Percentiles rank a stretch among this genome's conserved stretches.
Conservation (phyloP, 1,140 invertebrate genomes). For the Phymorhynchus buccinoides region DNA sequence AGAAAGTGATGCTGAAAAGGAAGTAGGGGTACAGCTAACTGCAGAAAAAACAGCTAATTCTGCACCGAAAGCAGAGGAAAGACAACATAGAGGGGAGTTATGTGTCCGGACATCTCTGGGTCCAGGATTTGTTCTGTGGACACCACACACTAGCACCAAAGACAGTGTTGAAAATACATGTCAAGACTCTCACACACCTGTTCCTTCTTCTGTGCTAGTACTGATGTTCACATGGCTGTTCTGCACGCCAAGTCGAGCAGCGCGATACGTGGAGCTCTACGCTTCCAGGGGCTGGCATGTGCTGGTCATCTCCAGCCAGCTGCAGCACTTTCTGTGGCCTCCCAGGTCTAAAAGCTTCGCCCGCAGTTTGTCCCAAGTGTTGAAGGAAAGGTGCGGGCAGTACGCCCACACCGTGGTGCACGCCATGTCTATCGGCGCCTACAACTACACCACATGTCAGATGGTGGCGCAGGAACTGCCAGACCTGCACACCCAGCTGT, state of each 20-base stretch:
- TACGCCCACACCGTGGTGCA: conserved; percentile 41
- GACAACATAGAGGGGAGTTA: neutral
- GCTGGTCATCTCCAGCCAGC: conserved; percentile 39
- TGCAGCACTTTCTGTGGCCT: conserved; percentile 49
- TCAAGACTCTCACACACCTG: neutral
- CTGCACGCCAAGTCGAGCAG: conserved; percentile 20
- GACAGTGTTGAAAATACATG: no score
- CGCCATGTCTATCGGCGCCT: conserved; percentile 50
- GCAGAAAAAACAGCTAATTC: neutral
- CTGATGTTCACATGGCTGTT: conserved; percentile 49
- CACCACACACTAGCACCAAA: neutral
- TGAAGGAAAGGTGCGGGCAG: conserved; percentile 15
- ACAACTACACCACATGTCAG: conserved; percentile 51
- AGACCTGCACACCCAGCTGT: neutral
- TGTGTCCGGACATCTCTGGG: neutral
- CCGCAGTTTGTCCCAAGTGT: neutral
- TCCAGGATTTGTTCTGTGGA: conserved; percentile 2
- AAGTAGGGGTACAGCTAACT: no score
- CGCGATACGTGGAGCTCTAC: conserved; percentile 46
- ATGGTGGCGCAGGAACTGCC: conserved; percentile 28
- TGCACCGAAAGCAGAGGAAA: neutral
- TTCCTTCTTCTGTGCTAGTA: conserved; percentile 29
- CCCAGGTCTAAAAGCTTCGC: conserved; percentile 38
- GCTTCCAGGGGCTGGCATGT: conserved; percentile 41
- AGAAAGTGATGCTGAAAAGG: no score